phyloP scores from a whole-genome alignment of 2,797 vertebrate genomes.

The Sphenopsis melanotis region DNA sequence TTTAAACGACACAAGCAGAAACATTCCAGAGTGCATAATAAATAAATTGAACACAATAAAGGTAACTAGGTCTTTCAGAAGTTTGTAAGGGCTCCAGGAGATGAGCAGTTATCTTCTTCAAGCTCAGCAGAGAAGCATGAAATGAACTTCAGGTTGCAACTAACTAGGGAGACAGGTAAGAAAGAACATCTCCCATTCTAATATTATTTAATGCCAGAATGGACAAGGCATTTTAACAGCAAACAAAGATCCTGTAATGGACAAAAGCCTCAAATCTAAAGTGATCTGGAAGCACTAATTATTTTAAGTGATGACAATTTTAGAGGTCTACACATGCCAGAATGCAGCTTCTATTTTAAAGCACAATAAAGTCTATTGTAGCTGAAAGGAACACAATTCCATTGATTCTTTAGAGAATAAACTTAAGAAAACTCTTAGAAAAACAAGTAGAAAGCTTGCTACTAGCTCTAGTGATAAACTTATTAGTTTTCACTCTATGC shows the following conservation, averaged over 20 bases:
- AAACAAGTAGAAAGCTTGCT: constrained; percentile 62
- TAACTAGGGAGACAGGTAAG: neutral
- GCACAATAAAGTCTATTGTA: constrained; percentile 18
- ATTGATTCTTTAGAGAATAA: constrained; percentile 47
- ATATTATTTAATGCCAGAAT: neutral
- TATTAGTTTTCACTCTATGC: constrained; percentile 62
- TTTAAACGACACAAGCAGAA: neutral
- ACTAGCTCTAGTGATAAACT: constrained; percentile 60
- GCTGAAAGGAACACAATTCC: constrained; percentile 4
- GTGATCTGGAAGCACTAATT: neutral
- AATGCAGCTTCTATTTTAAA: constrained; percentile 44
- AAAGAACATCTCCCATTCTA: neutral
- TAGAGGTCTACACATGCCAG: constrained; percentile 26
- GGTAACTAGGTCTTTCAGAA: neutral
- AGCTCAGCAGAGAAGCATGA: constrained; percentile 26
- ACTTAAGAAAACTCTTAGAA: constrained; percentile 28
- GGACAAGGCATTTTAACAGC: neutral
- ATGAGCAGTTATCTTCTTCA: constrained; percentile 37
- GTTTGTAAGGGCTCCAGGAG: neutral
- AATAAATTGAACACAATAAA: neutral
- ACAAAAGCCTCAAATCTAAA: constrained; percentile 5
- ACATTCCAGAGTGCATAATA: neutral
- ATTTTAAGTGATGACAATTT: constrained; percentile 17
- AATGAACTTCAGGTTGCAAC: constrained; percentile 3
- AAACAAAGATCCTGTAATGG: neutral